Base-by-base conservation (phyloP, 2,113 vertebrate species). In the Benitochromis conjunctus region DNA sequence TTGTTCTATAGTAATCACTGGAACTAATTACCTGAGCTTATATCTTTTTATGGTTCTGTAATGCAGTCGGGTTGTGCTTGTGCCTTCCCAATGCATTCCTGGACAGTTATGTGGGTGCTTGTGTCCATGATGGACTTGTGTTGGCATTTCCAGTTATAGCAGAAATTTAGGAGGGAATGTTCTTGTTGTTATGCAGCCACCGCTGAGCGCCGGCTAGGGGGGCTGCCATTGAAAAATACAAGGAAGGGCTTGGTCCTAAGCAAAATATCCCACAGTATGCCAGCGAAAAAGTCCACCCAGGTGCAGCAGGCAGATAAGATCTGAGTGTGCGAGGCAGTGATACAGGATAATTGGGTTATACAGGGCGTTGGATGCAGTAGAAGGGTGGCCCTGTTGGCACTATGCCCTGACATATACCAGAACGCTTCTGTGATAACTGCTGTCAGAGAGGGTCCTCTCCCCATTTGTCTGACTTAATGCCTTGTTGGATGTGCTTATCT, bases 161-260 rank as follows among this genome's bases (percentile, higher is more conserved):
- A 80, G 57, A 86, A 79, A 80, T 46, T 64, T 81, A 66, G 84
- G 66, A 90, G 87, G 86, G 88, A 90, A 87, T 87, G 82, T 94
- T 88, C 58, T 92, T 80, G 81, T 79, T 84, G 82, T 82, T 60
- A 81, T 92, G 91, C 90, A 80, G 83, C 84, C 81, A 86, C 80
- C 87, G 81, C 69, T 74, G 78, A 66, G 91, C n/a, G 19, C 84
- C 46, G 36, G 88, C 57, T 84, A 71, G 90, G 88, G 86, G 82
- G 92, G 83, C 84, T 66, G 91, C 96, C 91, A 93, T 95, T 97
- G 96, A 97, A 97, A 97, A 95, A 96, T 97, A 92, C 88, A 92
- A 97, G 98, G 98, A 98, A 99, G 98, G 97, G 97, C 94, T 98
- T 97, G 98, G 97, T 95, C 97, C 93, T 92, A 85, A 95, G 93